Evolutionary conservation across 2,888 invertebrate genomes (phyloP), one percentile per base, ranked within the genome.

Genomic region (Saturnia pavonia): DNA sequence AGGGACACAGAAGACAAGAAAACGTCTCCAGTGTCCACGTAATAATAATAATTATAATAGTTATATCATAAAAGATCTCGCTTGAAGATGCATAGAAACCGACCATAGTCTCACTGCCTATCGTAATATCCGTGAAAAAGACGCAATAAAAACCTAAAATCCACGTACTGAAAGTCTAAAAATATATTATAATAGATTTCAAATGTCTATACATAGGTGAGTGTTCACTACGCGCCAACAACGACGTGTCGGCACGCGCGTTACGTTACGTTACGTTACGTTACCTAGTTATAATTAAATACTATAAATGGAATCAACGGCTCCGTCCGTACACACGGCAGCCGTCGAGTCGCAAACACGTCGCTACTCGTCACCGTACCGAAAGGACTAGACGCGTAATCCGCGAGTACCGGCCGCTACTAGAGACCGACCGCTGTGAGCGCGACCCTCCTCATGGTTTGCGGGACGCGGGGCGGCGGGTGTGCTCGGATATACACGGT

Each of bases 101-200:
- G 89, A 90, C 88, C 86, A 88, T 87, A 87, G 85, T 85, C 82
- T 89, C 91, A 90, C 90, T 89, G 90, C 88, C 80, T 87, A 88
- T 87, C 86, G 85, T 89, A 87, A 88, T 89, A 88, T 86, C 86
- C 88, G 90, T 92, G 92, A 92, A 91, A 91, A 92, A 91, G 84
- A 91, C 86, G 91, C 91, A 85, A 88, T 89, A 89, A 88, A 91
- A 92, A 92, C 91, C 88, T 92, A 92, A 92, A 92, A 86, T 90
- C 84, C 91, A 92, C 91, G 88, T 92, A 92, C 89, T 89, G 92
- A 92, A 92, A 91, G 85, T 92, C 92, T 92, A 91, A 92, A 92
- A 92, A 92, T 92, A 93, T 92, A 92, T 91, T 91, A 91, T 92
- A 91, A 91, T 91, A 92, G 91, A 92, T 92, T 91, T 91, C 88